Evolutionary conservation across 2,888 invertebrate species (phyloP), one percentile per base, ranked within the genome.

Genomic region (Tortricodes alternella): DNA sequence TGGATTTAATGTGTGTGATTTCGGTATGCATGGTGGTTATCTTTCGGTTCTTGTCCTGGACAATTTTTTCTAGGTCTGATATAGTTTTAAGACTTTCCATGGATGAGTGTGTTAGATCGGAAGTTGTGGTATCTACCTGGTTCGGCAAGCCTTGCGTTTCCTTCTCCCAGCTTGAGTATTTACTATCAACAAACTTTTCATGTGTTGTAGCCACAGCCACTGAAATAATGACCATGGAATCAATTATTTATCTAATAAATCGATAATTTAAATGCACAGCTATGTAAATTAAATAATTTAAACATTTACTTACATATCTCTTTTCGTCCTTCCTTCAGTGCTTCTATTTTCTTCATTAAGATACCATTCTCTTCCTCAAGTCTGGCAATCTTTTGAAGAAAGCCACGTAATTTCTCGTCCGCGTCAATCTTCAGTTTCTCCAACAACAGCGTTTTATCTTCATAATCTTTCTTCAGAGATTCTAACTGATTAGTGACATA

Each of bases 51-150:
- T 83, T 89, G 70, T 89, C 87, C 53, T 82, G 74, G 59, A 89
- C 71, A 48, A 88, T 86, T 67, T 74, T 86, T 73, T 89, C 89
- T 74, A 89, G 75, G 68, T 89, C 88, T 60, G 81, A 68, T 63
- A 89, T 86, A 53, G 87, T 87, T 66, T 85, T 86, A 65, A 78
- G 70, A 68, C 82, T 86, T 56, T 88, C 88, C 63, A 74, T 70
- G 53, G 84, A 85, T 63, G 85, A 80, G 62, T 83, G 80, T 68
- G 80, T 76, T 66, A 78, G 69, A 64, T 88, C 85, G 65, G 81
- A 78, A 60, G 83, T 76, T 65, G 62, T 73, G 67, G 75, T 85
- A 87, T 83, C 80, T 85, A 88, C 88, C 87, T 87, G 85, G 49
- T 74, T 71, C n/a, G 68, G 65, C 18, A 61, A 60, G 21, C 75